Percentiles rank a stretch among this genome's conserved stretches.
phyloP scores from a whole-genome alignment of 2,888 invertebrate species.

The Pemphredon lugubris region DNA sequence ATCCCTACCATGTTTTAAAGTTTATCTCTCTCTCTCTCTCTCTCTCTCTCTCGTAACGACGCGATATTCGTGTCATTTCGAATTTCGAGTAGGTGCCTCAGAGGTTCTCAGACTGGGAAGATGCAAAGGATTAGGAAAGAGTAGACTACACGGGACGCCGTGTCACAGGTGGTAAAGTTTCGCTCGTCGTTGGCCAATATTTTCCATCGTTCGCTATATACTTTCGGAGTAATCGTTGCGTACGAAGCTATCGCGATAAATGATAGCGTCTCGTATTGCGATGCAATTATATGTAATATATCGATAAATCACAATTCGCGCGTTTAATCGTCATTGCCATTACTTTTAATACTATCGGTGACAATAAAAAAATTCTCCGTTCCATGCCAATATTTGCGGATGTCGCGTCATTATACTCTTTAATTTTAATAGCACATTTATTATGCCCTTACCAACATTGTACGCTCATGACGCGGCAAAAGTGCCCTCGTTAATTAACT shows the following conservation, averaged over 20 bases:
- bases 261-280: no score
- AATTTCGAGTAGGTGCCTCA: slow-evolving; percentile 11
- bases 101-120: not conserved
- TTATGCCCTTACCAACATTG: not conserved
- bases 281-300: no score
- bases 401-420: not conserved
- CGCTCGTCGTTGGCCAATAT: no score
- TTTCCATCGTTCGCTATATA: no score
- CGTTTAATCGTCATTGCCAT: not conserved
- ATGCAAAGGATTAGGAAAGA: not conserved
- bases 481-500: not conserved
- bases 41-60: not conserved
- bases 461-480: not conserved
- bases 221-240: no score
- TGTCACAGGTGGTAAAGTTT: no score
- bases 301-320: no score
- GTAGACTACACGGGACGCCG: no score
- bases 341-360: not conserved
- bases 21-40: slow-evolving; percentile 6
- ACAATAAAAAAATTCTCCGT: not conserved
- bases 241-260: no score
- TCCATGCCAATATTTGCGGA: not conserved
- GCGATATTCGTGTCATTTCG: slow-evolving; percentile 37
- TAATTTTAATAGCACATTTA: not conserved
- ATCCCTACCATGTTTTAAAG: no score